Percentiles rank a stretch among this genome's conserved stretches.
Evolutionary conservation across 2,888 invertebrate species (phyloP).

Genomic region (Ophion ellenae): DNA sequence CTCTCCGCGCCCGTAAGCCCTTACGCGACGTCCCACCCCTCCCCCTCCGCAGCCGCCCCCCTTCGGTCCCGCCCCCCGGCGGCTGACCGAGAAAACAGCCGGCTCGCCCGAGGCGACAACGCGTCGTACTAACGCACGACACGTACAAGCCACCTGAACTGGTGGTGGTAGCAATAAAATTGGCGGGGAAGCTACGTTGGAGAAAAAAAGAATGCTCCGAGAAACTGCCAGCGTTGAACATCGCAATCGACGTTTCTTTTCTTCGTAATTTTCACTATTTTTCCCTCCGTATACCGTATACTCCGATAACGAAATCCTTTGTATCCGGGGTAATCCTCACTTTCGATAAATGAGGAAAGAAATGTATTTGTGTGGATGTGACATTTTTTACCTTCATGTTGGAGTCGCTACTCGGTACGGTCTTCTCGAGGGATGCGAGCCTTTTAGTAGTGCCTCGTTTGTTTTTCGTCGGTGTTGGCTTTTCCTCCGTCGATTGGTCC

Average conservation of each 20-base stretch:
- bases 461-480: constrained; percentile 81
- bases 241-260: constrained; percentile 34
- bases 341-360: not conserved
- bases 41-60: constrained; percentile 48
- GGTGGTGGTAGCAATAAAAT: constrained; percentile 55
- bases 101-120: constrained; percentile 55
- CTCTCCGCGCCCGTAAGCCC: constrained; percentile 23
- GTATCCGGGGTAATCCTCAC: not conserved
- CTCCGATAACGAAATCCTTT: not conserved
- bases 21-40: not conserved
- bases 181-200: constrained; percentile 69
- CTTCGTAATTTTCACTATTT: not conserved
- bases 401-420: constrained; percentile 85
- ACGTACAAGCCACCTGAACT: not conserved
- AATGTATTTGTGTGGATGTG: not conserved
- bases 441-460: constrained; percentile 85
- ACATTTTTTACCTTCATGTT: constrained; percentile 83
- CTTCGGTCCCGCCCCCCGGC: constrained; percentile 62
- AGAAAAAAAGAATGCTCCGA: constrained; percentile 68
- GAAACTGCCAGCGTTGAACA: constrained; percentile 57
- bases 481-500: constrained; percentile 80
- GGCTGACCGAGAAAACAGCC: constrained; percentile 61
- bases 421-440: constrained; percentile 84
- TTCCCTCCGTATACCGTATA: not conserved
- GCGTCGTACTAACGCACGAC: constrained; percentile 21